Evolutionary conservation across 2,113 vertebrate species (phyloP).

Genomic region (Passerina amoena): DNA sequence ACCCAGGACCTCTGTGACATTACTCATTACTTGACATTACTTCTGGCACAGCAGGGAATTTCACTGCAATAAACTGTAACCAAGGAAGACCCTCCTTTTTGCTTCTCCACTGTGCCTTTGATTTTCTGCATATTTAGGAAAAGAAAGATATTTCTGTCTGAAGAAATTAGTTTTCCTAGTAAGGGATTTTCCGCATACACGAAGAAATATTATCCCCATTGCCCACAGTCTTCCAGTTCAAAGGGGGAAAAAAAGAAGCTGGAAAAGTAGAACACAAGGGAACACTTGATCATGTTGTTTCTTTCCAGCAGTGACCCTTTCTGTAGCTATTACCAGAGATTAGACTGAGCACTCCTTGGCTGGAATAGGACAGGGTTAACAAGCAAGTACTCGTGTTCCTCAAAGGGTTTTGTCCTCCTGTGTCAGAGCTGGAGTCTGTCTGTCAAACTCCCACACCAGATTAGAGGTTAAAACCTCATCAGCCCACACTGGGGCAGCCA

Average conservation of each 20-base stretch:
- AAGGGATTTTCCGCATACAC: background rate
- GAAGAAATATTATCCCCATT: background rate
- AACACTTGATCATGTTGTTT: background rate
- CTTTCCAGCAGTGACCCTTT: background rate
- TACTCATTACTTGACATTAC: background rate
- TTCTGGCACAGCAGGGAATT: background rate
- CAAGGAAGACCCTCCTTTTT: background rate
- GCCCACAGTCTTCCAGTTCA: background rate
- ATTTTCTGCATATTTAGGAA: background rate
- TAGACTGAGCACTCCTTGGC: background rate
- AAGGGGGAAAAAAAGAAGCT: background rate
- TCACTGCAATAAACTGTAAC: background rate
- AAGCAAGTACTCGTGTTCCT: background rate
- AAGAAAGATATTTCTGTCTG: background rate
- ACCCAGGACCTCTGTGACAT: background rate
- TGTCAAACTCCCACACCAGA: background rate
- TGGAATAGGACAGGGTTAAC: background rate
- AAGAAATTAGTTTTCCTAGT: background rate
- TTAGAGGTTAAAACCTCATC: background rate
- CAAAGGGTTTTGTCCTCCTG: background rate
- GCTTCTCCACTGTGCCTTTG: background rate
- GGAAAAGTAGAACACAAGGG: background rate
- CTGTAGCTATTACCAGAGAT: background rate
- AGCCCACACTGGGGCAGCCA: background rate
- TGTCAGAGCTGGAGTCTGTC: background rate